Base-by-base conservation (phyloP, 2,797 vertebrate species). In the Ctenosaura bakeri region DNA sequence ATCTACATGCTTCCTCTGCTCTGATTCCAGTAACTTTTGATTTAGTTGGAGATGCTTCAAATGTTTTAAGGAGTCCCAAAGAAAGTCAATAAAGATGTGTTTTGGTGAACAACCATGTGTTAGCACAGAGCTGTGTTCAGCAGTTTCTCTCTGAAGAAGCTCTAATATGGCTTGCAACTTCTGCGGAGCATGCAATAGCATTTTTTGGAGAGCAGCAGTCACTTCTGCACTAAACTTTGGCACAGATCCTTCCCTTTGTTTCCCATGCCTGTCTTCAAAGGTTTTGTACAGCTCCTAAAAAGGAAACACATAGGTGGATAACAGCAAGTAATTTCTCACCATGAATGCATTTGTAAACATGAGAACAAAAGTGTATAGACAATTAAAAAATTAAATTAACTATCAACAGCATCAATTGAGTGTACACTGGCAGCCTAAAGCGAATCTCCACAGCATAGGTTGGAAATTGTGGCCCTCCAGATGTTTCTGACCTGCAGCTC, bases 221-320 rank as follows among this genome's bases (percentile, higher is more conserved):
- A 97, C 97, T 77, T 97, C 95, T 38, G 94, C 85, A 88, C 97
- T 97, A 89, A 98, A 96, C 83, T 22, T 94, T 76, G 64, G 95
- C 74, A 64, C 83, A 81, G 86, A 82, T 87, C 1, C 95, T 87
- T 96, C 93, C 88, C 14, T 94, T 88, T 95, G 98, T 89, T 85
- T 94, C 85, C 96, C 4, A 22, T 56, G 78, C 32, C 95, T 95
- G 90, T 92, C 97, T 96, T 98, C 93, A 95, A 99, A 98, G 7
- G 96, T 97, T 93, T 97, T 96, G 46, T 98, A 98, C 9, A 99
- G 95, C 79, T 99, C 98, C 99, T 99, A 73, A 9, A 93, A 95
- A 90, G 69, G 35, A 38, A 59, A 88, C 88, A 24, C 91, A 42
- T 22, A 92, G 7, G 12, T 26, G 14, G 66, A 52, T 7, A 29